Conservation (phyloP, 2,797 vertebrate species). For the Loris lydekkerianus region DNA sequence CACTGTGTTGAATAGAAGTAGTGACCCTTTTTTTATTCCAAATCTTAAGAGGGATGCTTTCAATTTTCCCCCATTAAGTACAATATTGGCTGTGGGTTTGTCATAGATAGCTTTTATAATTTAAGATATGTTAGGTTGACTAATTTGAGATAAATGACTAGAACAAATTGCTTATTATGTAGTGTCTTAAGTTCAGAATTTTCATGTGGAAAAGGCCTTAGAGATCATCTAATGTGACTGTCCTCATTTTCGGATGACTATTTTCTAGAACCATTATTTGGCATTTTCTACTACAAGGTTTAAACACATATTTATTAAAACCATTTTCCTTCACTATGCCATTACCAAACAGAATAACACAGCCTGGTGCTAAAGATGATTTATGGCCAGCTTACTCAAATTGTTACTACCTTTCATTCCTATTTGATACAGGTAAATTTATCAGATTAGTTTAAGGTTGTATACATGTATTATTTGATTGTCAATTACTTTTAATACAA, state of each 20-base stretch:
- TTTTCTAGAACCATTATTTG: constrained; percentile 23
- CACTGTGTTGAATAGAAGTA: background rate
- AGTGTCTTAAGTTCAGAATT: constrained; percentile 31
- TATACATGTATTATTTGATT: background rate
- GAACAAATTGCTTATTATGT: constrained; percentile 5
- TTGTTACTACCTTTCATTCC: constrained; percentile 39
- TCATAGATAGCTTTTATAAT: background rate
- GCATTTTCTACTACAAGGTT: constrained; percentile 15
- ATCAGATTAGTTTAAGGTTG: constrained; percentile 34
- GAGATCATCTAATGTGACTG: background rate
- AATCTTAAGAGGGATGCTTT: background rate
- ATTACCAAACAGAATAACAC: constrained; percentile 19
- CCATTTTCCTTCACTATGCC: background rate
- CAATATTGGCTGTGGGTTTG: background rate
- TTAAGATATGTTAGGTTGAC: background rate
- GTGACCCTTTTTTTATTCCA: background rate
- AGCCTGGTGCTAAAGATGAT: constrained; percentile 22
- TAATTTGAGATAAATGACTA: constrained; percentile 35
- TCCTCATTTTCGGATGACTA: background rate
- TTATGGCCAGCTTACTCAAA: constrained; percentile 8
- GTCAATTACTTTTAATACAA: background rate
- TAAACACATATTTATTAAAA: constrained; percentile 42
- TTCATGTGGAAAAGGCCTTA: constrained; percentile 33
- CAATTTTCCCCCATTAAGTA: background rate
- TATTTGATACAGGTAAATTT: constrained; percentile 56